Percentiles rank a stretch among this genome's conserved stretches.
Conservation (phyloP, 2,113 vertebrate species). For the Muscicapa adusta region DNA sequence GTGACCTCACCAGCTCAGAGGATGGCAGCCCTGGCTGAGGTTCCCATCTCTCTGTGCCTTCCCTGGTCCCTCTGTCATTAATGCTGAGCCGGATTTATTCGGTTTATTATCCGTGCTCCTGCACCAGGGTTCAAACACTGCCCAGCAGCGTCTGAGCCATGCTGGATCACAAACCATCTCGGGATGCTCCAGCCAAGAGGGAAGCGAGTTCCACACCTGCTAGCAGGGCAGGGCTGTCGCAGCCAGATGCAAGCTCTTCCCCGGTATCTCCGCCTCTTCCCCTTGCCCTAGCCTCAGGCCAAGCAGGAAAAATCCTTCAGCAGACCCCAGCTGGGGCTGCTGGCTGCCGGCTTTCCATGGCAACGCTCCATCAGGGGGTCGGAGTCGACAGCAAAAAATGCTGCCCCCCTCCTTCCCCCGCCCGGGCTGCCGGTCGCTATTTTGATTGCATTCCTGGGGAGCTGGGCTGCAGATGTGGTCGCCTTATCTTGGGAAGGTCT, state of each 20-base stretch:
- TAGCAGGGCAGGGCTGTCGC: not conserved
- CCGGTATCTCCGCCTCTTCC: not conserved
- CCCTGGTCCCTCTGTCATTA: not conserved
- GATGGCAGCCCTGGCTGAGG: not conserved
- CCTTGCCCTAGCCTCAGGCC: constrained; percentile 32
- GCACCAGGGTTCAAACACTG: not conserved
- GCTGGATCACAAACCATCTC: not conserved
- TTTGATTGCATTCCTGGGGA: constrained; percentile 37
- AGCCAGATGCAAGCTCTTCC: constrained; percentile 23
- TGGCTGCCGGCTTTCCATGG: constrained; percentile 48
- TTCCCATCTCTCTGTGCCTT: not conserved
- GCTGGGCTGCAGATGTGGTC: constrained; percentile 47
- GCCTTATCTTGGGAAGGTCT: constrained; percentile 62
- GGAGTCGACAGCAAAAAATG: not conserved
- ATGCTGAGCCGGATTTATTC: not conserved
- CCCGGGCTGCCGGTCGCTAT: constrained; percentile 3
- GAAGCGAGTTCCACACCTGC: constrained; percentile 18
- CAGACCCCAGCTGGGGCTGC: constrained; percentile 45
- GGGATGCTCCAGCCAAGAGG: constrained; percentile 27
- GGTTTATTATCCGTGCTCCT: not conserved
- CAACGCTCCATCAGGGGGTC: constrained; percentile 48
- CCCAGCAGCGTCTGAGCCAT: not conserved
- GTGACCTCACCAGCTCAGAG: not conserved
- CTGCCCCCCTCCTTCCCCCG: not conserved
- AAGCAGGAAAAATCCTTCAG: constrained; percentile 53